Base-by-base conservation (phyloP, 2,888 invertebrate species). In the Scaptomyza polygonia region DNA sequence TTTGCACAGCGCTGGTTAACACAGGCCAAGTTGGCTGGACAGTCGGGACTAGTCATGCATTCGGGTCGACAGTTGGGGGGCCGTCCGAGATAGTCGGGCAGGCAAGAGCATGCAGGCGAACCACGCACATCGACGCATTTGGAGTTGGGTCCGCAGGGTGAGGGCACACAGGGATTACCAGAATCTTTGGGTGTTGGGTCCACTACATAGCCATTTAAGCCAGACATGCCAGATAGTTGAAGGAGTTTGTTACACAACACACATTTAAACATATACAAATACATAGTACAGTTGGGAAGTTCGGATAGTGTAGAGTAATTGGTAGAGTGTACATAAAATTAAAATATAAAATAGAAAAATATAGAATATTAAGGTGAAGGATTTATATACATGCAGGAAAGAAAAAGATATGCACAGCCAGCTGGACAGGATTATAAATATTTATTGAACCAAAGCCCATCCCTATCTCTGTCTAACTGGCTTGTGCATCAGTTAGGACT, bases 61-160 rank as follows among this genome's bases (percentile, higher is more conserved):
- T 96, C 96, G 68, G 95, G 94, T 89, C 97, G 94, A 89, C 97
- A 97, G 89, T 96, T 96, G 36, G 97, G 97, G 51, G 97, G 95
- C 86, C 96, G 93, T 51, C 97, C 97, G 62, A 96, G 93, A 90
- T 95, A 97, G 87, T 95, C 95, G 40, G 94, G 93, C 79, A 95
- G 92, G 89, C 97, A 97, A 78, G 96, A 96, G 90, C 97, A 97
- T 76, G 96, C 96, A 72, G 96, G 95, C 77, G 95, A 95, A 87
- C 94, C 95, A 68, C 96, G 95, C 79, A 96, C 93, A 67, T 95
- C 93, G 85, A 91, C 70, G 92, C 97, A 97, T 91, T 96, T 95
- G 51, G 97, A 96, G 92, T 97, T 95, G 56, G 95, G 95, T 72
- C 97, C 97, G 91, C 97, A 97, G 18, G 97, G 96, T 73, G 96